Evolutionary conservation across 2,888 invertebrate species (phyloP).

Genomic region (Drosophila quasianomalipes): DNA sequence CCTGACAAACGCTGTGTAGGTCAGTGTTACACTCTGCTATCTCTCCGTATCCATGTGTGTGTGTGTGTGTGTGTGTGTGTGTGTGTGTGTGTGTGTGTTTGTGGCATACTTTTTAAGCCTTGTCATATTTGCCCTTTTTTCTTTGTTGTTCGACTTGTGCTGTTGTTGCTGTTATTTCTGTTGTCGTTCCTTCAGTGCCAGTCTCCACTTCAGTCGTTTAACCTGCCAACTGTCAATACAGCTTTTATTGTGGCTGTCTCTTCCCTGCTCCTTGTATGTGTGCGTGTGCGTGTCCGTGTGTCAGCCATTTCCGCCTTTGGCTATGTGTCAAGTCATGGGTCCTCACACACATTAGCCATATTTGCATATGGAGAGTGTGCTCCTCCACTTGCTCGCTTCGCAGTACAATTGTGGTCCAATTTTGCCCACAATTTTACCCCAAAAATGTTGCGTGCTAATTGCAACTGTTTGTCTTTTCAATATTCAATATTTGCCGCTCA

Average conservation of each 20-base stretch:
- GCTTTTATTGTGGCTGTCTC: slow-evolving; percentile 50
- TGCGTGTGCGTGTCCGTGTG: slow-evolving; percentile 21
- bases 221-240: slow-evolving; percentile 63
- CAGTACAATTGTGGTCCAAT: not conserved
- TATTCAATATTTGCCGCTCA: slow-evolving; percentile 51
- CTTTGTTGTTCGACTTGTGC: slow-evolving; percentile 18
- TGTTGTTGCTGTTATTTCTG: not conserved
- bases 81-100: slow-evolving; percentile 7
- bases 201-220: slow-evolving; percentile 41
- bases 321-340: slow-evolving; percentile 73
- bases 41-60: not conserved
- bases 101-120: slow-evolving; percentile 70
- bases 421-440: not conserved
- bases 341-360: slow-evolving; percentile 51
- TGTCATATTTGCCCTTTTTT: slow-evolving; percentile 41
- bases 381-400: too few species aligned
- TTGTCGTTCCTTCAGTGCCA: slow-evolving; percentile 16
- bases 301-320: slow-evolving; percentile 69
- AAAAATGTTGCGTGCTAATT: slow-evolving; percentile 40
- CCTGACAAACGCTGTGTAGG: slow-evolving; percentile 66
- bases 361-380: slow-evolving; percentile 56
- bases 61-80: slow-evolving; percentile 17
- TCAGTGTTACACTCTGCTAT: slow-evolving; percentile 68
- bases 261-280: slow-evolving; percentile 5
- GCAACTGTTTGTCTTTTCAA: slow-evolving; percentile 44